phyloP scores from a whole-genome alignment of 2,888 invertebrate genomes.

The Nomada ruficornis region DNA sequence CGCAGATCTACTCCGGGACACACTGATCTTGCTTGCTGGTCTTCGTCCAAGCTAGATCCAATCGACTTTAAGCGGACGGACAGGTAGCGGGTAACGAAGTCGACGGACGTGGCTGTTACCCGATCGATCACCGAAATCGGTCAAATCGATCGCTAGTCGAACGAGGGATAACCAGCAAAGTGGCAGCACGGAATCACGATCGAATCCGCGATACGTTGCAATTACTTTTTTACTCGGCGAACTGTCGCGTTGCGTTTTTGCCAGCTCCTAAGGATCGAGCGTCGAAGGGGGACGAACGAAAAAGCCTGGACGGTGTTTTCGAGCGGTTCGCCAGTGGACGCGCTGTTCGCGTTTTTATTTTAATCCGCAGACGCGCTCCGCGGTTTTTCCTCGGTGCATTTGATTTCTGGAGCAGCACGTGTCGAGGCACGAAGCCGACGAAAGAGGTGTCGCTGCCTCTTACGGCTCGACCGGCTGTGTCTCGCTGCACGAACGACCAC shows the following conservation, averaged over 20 bases:
- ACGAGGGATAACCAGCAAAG: not conserved
- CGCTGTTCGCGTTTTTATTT: constrained; percentile 44
- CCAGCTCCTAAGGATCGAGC: constrained; percentile 4
- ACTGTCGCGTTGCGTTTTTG: constrained; percentile 40
- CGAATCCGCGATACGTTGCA: constrained; percentile 45
- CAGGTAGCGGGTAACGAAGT: constrained; percentile 52
- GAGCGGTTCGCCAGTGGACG: constrained; percentile 16
- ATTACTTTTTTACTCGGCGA: constrained; percentile 37
- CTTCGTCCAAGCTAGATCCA: not conserved
- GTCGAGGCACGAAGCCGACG: constrained; percentile 58
- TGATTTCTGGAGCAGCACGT: constrained; percentile 70
- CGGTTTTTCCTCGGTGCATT: constrained; percentile 54
- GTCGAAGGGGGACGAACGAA: constrained; percentile 8
- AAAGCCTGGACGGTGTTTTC: constrained; percentile 39
- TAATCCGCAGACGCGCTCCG: constrained; percentile 43
- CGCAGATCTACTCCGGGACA: constrained; percentile 13
- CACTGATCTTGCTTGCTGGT: constrained; percentile 23
- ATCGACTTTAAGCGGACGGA: constrained; percentile 15
- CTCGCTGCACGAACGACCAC: constrained; percentile 60
- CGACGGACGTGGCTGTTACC: constrained; percentile 19
- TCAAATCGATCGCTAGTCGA: constrained; percentile 13
- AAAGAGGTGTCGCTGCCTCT: constrained; percentile 66
- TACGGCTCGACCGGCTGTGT: constrained; percentile 57
- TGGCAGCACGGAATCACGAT: constrained; percentile 35
- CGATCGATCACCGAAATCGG: constrained; percentile 52